Conservation (phyloP, 2,113 vertebrate genomes). For the Phalacrocorax aristotelis region DNA sequence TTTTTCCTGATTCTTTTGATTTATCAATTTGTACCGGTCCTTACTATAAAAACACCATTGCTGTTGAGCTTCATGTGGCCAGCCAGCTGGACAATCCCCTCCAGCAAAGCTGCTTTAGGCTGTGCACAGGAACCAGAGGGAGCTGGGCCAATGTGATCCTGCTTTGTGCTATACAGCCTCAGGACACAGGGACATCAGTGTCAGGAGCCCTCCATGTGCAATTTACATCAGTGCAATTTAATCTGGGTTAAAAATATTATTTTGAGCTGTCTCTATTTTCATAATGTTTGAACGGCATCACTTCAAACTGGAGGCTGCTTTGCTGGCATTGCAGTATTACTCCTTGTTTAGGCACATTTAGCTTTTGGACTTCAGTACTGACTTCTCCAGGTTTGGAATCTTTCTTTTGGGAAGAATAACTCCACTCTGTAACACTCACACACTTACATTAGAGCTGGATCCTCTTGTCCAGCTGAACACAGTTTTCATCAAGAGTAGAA, state of each 20-base stretch:
- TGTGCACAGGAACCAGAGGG: background rate
- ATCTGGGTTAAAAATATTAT: background rate
- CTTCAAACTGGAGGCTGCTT: background rate
- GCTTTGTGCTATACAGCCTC: background rate
- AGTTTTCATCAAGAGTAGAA: background rate
- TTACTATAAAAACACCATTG: background rate
- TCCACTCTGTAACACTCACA: background rate
- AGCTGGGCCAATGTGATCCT: background rate
- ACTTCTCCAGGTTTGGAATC: background rate
- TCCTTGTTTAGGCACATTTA: background rate
- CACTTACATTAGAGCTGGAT: background rate
- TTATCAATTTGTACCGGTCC: background rate
- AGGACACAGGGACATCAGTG: background rate
- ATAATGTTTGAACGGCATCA: background rate
- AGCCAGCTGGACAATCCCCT: background rate
- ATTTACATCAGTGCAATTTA: background rate
- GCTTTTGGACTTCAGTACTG: background rate
- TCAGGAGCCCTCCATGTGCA: fast-evolving
- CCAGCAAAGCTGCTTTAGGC: background rate
- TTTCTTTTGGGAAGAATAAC: background rate
- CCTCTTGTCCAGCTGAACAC: background rate
- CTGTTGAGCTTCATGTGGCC: background rate
- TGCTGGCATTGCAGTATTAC: background rate
- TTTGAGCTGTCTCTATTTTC: background rate
- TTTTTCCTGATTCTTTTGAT: background rate